Evolutionary conservation across 2,113 vertebrate species (phyloP), one percentile per base, ranked within the genome.

Genomic region (Microtus ochrogaster): DNA sequence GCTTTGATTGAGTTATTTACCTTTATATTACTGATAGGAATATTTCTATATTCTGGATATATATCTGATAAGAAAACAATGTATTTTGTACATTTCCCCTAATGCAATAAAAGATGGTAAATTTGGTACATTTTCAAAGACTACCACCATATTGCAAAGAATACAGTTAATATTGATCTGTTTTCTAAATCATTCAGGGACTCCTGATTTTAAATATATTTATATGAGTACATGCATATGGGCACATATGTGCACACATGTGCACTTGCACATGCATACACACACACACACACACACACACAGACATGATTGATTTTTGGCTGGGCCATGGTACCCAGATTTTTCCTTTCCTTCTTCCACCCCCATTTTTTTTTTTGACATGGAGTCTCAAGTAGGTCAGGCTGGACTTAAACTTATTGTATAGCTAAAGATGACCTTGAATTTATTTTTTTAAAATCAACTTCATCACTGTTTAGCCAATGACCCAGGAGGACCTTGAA

Each of bases 1-100:
- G 58, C 95, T 94, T 90, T 81, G 84, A 85, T 85, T 94, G 33
- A 52, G 39, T 66, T 92, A 30, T 77, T 89, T 84, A 47, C 74
- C 65, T 68, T 86, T 70, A 66, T 86, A 65, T 52, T 86, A 49
- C 5, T 91, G 39, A 74, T 39, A 79, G 63, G 36, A 82, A 85
- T 89, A 89, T 58, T 91, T 93, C 52, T 65, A 89, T 73, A 85
- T 66, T 89, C 13, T 85, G n/a, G 16, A 91, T 89, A 87, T 13
- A 26, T 47, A n/a, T 93, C 17, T 47, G 26, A 77, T 77, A 77
- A 30, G 68, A 74, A 74, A 41, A 73, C 22, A 22, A 41, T 12
- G n/a, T 41, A 24, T 74, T 74, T 74, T 74, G 72, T 22, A 74
- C n/a, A 11, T 41, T 41, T 74, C n/a, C n/a, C 39, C 17, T 39